Evolutionary conservation across 1,140 invertebrate species (phyloP).

Genomic region (Eurytemora carolleeae): DNA sequence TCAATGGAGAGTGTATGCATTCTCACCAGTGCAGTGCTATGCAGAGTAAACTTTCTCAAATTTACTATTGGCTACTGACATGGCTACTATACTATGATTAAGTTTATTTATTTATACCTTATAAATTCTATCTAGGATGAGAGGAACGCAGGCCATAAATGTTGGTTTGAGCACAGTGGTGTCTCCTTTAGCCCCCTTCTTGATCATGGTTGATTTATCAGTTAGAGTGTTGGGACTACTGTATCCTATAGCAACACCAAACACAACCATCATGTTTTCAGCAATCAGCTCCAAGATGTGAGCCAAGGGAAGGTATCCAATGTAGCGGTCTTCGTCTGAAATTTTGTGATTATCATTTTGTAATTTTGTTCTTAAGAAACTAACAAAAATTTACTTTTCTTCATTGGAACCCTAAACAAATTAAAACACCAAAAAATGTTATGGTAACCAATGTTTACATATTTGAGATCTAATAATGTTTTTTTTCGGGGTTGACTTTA

Average conservation of each 20-base stretch:
- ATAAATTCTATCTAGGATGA: slow-evolving; percentile 20
- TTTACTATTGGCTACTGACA: slow-evolving; percentile 16
- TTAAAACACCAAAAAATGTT: too few relatives aligned
- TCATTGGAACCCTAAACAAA: too few relatives aligned
- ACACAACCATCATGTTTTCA: slow-evolving; percentile 19
- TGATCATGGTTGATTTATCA: slow-evolving; percentile 21
- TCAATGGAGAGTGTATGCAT: too few relatives aligned
- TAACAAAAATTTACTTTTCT: too few relatives aligned
- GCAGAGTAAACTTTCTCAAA: too few relatives aligned
- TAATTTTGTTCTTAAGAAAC: too few relatives aligned
- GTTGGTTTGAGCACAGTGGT: slow-evolving; percentile 22
- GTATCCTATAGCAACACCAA: slow-evolving; percentile 22
- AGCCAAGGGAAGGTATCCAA: slow-evolving; percentile 23
- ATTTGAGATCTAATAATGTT: too few relatives aligned
- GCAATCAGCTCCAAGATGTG: slow-evolving; percentile 22
- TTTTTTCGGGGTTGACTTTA: too few relatives aligned
- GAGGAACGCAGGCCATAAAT: slow-evolving; percentile 22
- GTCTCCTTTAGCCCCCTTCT: slow-evolving; percentile 21
- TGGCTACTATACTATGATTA: slow-evolving; percentile 17
- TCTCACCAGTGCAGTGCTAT: too few relatives aligned
- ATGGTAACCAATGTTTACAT: too few relatives aligned
- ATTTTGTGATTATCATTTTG: neutral
- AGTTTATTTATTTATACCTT: slow-evolving; percentile 17
- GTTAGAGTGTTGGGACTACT: slow-evolving; percentile 22
- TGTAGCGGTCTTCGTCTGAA: slow-evolving; percentile 18